These are phyloP conservation scores for Ibidorhyncha struthersii DNA, from an alignment of 2,113 vertebrate species.

Conservation along the genomic window DNA sequence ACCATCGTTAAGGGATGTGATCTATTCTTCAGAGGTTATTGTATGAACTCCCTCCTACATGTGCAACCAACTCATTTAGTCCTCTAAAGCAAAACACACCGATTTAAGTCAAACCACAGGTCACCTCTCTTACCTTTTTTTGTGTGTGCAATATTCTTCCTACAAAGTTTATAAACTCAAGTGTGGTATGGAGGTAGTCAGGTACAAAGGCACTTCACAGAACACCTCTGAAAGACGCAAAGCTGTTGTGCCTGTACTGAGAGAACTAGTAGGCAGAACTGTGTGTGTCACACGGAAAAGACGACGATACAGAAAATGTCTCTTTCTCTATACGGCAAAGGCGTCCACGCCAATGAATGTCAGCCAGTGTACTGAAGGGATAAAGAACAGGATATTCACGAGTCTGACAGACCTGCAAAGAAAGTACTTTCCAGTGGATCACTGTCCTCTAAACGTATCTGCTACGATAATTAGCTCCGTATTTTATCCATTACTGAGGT, in stretches of 20 bases:
- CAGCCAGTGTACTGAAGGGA: not conserved
- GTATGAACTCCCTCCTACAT: not conserved
- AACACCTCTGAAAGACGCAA: accelerated
- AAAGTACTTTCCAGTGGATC: not conserved
- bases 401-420: not conserved
- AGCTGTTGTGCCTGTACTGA: not conserved
- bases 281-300: not conserved
- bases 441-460: not conserved
- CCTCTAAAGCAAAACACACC: not conserved
- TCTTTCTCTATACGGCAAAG: not conserved
- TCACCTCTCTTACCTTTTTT: not conserved
- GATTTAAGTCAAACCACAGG: not conserved
- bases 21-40: not conserved
- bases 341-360: not conserved
- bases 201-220: not conserved
- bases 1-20: not conserved
- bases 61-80: not conserved
- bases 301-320: not conserved
- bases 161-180: not conserved
- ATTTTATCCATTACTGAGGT: not conserved
- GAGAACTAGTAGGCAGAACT: not conserved
- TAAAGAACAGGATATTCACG: not conserved
- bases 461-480: not conserved
- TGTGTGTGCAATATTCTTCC: not conserved
- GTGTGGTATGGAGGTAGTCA: not conserved